Conservation (phyloP, 1,140 invertebrate species). For the Drosophila auraria region DNA sequence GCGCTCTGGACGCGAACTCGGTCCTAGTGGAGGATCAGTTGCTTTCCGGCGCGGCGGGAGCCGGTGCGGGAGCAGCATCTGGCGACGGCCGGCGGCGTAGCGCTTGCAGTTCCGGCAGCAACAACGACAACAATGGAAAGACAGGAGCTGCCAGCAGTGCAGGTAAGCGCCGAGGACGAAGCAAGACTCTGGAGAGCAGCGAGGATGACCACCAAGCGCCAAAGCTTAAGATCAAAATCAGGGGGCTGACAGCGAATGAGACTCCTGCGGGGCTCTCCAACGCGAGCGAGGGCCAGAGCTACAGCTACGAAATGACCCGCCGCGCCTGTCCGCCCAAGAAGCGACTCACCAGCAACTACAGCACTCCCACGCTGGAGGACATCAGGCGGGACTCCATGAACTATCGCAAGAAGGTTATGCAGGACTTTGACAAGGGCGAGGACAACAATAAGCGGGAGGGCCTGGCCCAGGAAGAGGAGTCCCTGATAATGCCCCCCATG, state of each 20-base stretch:
- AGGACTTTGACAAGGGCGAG: constrained; percentile 90
- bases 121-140: constrained; percentile 74
- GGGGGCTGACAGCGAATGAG: constrained; percentile 84
- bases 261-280: constrained; percentile 85
- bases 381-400: constrained; percentile 94
- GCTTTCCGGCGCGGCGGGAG: constrained; percentile 85
- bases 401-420: constrained; percentile 92
- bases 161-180: constrained; percentile 76
- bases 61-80: constrained; percentile 14
- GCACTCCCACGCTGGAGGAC: constrained; percentile 90
- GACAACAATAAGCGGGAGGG: constrained; percentile 83
- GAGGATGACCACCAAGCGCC: constrained; percentile 86
- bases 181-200: constrained; percentile 85
- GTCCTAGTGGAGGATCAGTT: constrained; percentile 57
- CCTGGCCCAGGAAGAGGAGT: constrained; percentile 19
- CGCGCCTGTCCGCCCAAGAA: constrained; percentile 91
- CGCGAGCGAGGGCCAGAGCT: constrained; percentile 77
- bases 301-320: constrained; percentile 85
- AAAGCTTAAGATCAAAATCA: constrained; percentile 94
- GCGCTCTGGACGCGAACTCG: constrained; percentile 76
- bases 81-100: constrained; percentile 85
- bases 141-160: constrained; percentile 75
- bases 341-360: constrained; percentile 88
- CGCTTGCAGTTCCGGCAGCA: constrained; percentile 84
- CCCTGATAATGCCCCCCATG: constrained; percentile 26